phyloP scores from a whole-genome alignment of 2,113 vertebrate species.

The Etia nguti region DNA sequence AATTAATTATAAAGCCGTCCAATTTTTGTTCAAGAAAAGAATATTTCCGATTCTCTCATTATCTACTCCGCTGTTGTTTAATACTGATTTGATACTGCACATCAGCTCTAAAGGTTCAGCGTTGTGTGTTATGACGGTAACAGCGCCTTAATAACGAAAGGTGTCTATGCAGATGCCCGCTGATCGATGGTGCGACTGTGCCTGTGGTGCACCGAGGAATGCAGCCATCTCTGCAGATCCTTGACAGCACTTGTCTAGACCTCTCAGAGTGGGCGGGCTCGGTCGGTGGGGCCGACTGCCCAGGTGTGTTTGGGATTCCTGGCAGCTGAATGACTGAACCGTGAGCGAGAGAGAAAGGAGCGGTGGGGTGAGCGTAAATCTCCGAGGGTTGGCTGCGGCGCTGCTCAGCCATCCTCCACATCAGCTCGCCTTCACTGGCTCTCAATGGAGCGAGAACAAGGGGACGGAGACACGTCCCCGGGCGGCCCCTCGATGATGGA shows the following conservation, averaged over 20 bases:
- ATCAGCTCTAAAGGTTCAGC: background rate
- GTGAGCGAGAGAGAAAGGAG: background rate
- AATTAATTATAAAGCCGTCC: background rate
- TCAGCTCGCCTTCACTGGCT: constrained; percentile 69
- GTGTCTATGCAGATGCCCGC: background rate
- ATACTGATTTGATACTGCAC: background rate
- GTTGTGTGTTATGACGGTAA: constrained; percentile 6
- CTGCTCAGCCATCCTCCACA: constrained; percentile 44
- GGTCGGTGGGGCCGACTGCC: background rate
- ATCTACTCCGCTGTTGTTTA: background rate
- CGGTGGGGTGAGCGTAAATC: background rate
- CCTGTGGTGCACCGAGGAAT: constrained; percentile 14
- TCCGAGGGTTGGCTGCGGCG: background rate
- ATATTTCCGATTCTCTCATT: fast-evolving
- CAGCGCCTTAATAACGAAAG: constrained; percentile 12
- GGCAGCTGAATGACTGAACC: constrained; percentile 26
- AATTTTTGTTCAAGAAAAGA: background rate
- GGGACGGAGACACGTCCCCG: constrained; percentile 30
- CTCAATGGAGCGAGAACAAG: constrained; percentile 73
- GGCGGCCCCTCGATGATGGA: constrained; percentile 64
- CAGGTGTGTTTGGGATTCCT: constrained; percentile 64
- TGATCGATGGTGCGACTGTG: background rate
- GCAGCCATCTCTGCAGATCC: constrained; percentile 17
- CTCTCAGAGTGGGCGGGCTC: constrained; percentile 6
- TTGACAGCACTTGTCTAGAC: constrained; percentile 35